A percentile compares a stretch with the other conserved stretches of the same genome.
These are phyloP conservation scores for Pagetopsis macropterus DNA, from an alignment of 2,797 vertebrate genomes.

Conservation along the genomic window DNA sequence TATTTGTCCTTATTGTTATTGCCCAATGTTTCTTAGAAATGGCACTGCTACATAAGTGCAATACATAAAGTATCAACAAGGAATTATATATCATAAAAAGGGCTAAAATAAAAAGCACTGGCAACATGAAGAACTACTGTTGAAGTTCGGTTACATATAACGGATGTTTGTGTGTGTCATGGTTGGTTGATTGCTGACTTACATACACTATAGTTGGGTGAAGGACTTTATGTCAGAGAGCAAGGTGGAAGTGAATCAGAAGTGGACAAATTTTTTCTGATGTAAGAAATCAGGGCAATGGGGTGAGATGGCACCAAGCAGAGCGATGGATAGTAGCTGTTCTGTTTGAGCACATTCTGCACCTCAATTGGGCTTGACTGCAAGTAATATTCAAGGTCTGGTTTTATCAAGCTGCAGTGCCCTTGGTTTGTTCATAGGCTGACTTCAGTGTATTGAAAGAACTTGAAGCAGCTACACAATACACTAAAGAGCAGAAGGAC, in stretches of 20 bases:
- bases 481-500: background rate
- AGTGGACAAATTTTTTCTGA: constrained; percentile 1
- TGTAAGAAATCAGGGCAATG: constrained; percentile 23
- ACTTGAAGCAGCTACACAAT: constrained; percentile 7
- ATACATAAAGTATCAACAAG: constrained; percentile 4
- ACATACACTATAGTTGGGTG: background rate
- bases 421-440: constrained; percentile 11
- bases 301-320: constrained; percentile 12
- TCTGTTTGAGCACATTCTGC: background rate
- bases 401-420: background rate
- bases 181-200: background rate
- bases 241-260: background rate
- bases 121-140: background rate
- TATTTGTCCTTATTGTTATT: constrained; percentile 40
- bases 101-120: background rate
- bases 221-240: background rate
- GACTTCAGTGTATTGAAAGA: constrained; percentile 22
- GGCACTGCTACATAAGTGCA: constrained; percentile 6
- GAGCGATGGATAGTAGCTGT: background rate
- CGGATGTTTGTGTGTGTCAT: constrained; percentile 3
- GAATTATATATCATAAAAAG: background rate
- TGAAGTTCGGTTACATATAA: background rate
- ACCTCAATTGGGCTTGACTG: background rate
- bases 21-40: constrained; percentile 46
- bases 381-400: constrained; percentile 17